Base-by-base conservation (phyloP, 2,797 vertebrate species). In the Mastacembelus armatus region DNA sequence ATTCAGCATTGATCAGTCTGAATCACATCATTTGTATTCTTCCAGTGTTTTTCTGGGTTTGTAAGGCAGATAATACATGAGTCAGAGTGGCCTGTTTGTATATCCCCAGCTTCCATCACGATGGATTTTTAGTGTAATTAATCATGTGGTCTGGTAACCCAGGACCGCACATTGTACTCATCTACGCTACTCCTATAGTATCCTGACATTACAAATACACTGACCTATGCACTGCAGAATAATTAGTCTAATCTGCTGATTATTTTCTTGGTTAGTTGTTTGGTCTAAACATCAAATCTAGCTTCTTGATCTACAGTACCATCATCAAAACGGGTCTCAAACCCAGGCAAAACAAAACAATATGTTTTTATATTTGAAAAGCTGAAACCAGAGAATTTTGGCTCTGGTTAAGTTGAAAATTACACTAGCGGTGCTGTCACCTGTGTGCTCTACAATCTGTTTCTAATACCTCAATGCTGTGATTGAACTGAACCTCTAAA, bases 401-500 rank as follows among this genome's bases (percentile, higher is more conserved):
- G n/a, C n/a, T 32, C 8, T 32, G 4, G 10, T 32, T 22, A 3
- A 19, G 30, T 30, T 22, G 26, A 45, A 15, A 3, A 14, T 6
- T 30, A 27, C 36, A 38, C 0, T 38, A 18, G 15, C 29, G 24
- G 4, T 30, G 27, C 11, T 38, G 14, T 32, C 16, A 22, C 12
- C 10, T 26, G 9, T 26, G 11, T 50, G 40, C 49, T 62, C 44
- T 43, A 14, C 19, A 12, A 24, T 35, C 5, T 6, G 8, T 58
- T 36, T 55, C 8, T 27, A 4, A 14, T 39, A 36, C 15, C 12
- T 56, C 52, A n/a, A 50, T 48, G n/a, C 27, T 49, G 14, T 56
- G 8, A 58, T 16, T 61, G 7, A 65, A 52, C 27, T 10, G 9
- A 67, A 52, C 11, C 1, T 63, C 44, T 74, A 29, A 84, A 54